Conservation (phyloP, 2,888 invertebrate species). For the Chloromyia formosa region DNA sequence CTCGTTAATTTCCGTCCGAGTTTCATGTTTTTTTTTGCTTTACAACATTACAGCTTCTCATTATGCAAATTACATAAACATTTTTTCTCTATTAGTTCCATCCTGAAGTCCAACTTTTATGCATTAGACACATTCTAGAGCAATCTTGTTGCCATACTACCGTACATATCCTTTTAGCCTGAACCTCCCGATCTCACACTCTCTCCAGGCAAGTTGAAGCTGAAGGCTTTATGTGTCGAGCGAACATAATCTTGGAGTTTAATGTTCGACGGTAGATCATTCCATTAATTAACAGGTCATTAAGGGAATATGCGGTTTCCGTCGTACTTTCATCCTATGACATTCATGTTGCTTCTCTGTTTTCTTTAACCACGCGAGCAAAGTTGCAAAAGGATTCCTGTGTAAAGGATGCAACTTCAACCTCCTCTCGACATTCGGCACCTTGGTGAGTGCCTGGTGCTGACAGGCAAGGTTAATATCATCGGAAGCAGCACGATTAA, state of each 20-base stretch:
- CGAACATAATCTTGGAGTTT: constrained; percentile 29
- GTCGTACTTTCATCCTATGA: background rate
- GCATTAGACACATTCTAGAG: background rate
- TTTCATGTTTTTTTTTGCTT: constrained; percentile 1
- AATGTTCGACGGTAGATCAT: constrained; percentile 41
- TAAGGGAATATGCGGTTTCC: constrained; percentile 20
- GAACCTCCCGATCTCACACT: background rate
- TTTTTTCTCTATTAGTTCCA: constrained; percentile 2
- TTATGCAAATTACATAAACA: constrained; percentile 36
- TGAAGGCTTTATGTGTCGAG: background rate
- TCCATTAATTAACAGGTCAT: constrained; percentile 44
- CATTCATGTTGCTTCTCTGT: background rate
- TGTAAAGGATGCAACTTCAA: constrained; percentile 9
- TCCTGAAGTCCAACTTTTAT: background rate
- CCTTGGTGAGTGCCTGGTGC: background rate
- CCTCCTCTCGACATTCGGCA: constrained; percentile 4
- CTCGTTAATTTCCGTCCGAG: background rate
- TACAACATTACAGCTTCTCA: constrained; percentile 25
- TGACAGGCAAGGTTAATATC: constrained; percentile 9
- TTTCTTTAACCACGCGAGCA: background rate
- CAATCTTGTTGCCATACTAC: background rate
- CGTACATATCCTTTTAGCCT: background rate
- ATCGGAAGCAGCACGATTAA: background rate
- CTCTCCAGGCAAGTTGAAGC: background rate
- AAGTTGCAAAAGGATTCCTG: background rate